A percentile compares a stretch with the other conserved stretches of the same genome.
These are phyloP conservation scores for Lysiphlebus fabarum DNA, from an alignment of 1,140 invertebrate genomes.

Conservation along the genomic window DNA sequence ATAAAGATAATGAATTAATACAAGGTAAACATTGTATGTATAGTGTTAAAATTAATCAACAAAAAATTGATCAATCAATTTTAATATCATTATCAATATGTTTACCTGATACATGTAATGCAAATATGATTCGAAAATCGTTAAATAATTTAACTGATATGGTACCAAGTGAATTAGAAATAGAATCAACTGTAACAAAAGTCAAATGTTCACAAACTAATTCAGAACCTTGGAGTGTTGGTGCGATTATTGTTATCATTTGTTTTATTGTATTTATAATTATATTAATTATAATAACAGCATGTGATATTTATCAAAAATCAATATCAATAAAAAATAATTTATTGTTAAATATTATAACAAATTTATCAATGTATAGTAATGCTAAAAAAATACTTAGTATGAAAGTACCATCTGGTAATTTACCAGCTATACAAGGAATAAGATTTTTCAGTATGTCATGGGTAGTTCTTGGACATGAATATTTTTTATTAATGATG, in stretches of 20 bases:
- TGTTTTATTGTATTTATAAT: background rate
- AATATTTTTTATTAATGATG: conserved; percentile 30
- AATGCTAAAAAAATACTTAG: conserved; percentile 34
- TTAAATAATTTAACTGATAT: conserved; percentile 1
- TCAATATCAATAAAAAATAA: background rate
- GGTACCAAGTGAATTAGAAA: background rate
- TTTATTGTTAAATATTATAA: background rate
- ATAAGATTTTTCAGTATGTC: conserved; percentile 45
- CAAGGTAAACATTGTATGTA: conserved; percentile 33
- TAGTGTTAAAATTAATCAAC: background rate
- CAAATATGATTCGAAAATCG: conserved; percentile 1
- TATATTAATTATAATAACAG: background rate
- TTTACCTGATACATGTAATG: conserved; percentile 26
- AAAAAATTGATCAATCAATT: background rate
- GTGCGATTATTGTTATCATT: background rate
- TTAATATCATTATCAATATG: conserved; percentile 29
- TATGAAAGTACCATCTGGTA: conserved; percentile 22
- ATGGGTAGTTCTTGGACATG: conserved; percentile 48
- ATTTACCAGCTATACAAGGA: conserved; percentile 40
- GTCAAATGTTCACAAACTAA: background rate
- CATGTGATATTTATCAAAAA: background rate
- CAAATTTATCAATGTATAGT: conserved; percentile 38
- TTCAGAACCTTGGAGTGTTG: background rate
- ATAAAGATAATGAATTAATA: conserved; percentile 10
- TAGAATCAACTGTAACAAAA: background rate